Percentiles rank a stretch among this genome's conserved stretches.
Evolutionary conservation across 2,888 invertebrate species (phyloP).

Genomic region (Epsilonema sp.): DNA sequence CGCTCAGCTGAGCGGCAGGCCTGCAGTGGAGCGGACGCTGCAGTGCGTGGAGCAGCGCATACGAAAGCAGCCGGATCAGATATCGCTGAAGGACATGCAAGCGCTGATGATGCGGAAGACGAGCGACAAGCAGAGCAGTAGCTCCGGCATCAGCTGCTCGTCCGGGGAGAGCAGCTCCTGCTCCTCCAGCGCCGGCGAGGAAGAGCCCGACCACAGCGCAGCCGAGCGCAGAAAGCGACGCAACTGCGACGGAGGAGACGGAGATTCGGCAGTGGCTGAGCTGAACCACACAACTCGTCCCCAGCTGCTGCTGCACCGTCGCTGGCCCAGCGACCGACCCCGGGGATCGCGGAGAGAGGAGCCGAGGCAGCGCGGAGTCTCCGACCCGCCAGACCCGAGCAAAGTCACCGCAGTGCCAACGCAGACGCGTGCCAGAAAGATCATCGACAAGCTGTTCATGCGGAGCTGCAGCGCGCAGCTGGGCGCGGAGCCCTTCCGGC

Average conservation of each 20-base stretch:
- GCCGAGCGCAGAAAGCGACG: background rate
- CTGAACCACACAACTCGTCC: background rate
- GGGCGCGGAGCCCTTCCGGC: too few relatives aligned
- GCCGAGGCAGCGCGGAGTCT: too few relatives aligned
- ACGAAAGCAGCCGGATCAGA: background rate
- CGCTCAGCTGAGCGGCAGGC: background rate
- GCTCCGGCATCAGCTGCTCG: background rate
- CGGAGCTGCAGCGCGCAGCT: too few relatives aligned
- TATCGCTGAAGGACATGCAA: background rate
- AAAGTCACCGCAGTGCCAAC: too few relatives aligned
- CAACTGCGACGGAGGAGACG: background rate
- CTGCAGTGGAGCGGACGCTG: background rate
- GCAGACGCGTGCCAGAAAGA: too few relatives aligned
- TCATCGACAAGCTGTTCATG: too few relatives aligned
- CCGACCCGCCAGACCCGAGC: too few relatives aligned
- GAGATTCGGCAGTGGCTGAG: conserved; percentile 2
- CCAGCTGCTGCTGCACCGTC: background rate
- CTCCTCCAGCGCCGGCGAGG: background rate
- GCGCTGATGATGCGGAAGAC: background rate
- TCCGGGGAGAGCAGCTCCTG: background rate
- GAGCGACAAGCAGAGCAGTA: too few relatives aligned
- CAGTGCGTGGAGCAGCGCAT: background rate
- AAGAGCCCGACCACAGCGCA: too few relatives aligned
- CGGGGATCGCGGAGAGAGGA: too few relatives aligned
- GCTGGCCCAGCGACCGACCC: too few relatives aligned